Evolutionary conservation across 1,140 invertebrate species (phyloP).

Genomic region (Eriocheir sinensis): DNA sequence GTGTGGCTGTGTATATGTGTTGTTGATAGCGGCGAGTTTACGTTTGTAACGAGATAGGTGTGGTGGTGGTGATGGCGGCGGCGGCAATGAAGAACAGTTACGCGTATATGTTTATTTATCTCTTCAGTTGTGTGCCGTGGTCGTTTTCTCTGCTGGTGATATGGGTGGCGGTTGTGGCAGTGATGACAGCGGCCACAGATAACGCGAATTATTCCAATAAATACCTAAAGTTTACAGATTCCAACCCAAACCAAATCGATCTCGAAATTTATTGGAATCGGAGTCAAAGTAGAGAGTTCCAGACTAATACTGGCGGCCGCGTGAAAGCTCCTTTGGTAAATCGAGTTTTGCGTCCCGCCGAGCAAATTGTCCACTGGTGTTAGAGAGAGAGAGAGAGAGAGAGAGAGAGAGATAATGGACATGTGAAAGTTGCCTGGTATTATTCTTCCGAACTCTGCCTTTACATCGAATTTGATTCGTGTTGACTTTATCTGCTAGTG

Average conservation of each 20-base stretch:
- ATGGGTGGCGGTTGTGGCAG: neutral
- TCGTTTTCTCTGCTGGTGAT: too few relatives aligned
- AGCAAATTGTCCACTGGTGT: neutral
- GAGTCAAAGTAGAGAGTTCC: neutral
- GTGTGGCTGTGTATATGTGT: neutral
- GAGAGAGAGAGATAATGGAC: neutral
- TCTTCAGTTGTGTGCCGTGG: too few relatives aligned
- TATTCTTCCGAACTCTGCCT: neutral
- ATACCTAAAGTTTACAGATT: neutral
- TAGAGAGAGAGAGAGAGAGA: neutral
- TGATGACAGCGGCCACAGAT: neutral
- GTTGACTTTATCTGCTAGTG: too few relatives aligned
- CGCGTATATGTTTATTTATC: too few relatives aligned
- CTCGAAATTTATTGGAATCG: neutral
- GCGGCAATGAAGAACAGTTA: too few relatives aligned
- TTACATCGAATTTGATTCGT: constrained; percentile 11
- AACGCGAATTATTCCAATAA: neutral
- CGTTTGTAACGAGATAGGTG: too few relatives aligned
- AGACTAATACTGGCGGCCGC: neutral
- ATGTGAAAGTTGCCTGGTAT: neutral
- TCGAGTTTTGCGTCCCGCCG: neutral
- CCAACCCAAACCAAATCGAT: neutral
- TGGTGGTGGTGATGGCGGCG: neutral
- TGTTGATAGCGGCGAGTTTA: neutral
- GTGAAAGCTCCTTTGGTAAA: constrained; percentile 11